phyloP scores from a whole-genome alignment of 2,888 invertebrate species.

The Gymnoscelis rufifasciata region DNA sequence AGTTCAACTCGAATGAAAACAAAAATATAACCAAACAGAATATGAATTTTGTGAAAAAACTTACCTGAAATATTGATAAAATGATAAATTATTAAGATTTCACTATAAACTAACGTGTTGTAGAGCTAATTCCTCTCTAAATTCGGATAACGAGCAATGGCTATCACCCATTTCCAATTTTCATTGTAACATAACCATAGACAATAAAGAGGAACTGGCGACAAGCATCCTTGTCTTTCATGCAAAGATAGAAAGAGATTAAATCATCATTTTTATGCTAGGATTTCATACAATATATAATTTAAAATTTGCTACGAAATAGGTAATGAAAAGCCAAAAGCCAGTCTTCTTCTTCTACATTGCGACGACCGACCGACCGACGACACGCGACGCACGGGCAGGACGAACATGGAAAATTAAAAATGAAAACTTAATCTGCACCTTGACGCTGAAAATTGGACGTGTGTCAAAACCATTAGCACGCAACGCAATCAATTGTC shows the following conservation, averaged over 20 bases:
- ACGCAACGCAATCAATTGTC: no score
- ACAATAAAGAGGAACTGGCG: background rate
- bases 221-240: constrained; percentile 1
- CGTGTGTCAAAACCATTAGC: no score
- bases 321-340: no score
- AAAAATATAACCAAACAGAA: constrained; percentile 65
- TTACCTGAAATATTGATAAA: constrained; percentile 37
- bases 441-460: no score
- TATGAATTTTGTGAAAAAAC: constrained; percentile 37
- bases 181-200: constrained; percentile 41
- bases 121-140: constrained; percentile 37
- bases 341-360: no score
- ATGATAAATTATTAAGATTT: constrained; percentile 21
- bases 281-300: background rate
- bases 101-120: constrained; percentile 14
- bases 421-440: no score
- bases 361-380: no score
- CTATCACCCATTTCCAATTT: constrained; percentile 57
- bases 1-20: constrained; percentile 65
- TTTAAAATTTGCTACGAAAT: no score
- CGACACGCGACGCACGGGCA: no score
- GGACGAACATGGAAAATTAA: no score
- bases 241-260: background rate
- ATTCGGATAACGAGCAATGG: constrained; percentile 45
- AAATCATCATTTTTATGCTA: background rate